A percentile compares a stretch with the other conserved stretches of the same genome.
These are phyloP conservation scores for Agrotis clavis DNA, from an alignment of 2,888 invertebrate species.

Conservation along the genomic window DNA sequence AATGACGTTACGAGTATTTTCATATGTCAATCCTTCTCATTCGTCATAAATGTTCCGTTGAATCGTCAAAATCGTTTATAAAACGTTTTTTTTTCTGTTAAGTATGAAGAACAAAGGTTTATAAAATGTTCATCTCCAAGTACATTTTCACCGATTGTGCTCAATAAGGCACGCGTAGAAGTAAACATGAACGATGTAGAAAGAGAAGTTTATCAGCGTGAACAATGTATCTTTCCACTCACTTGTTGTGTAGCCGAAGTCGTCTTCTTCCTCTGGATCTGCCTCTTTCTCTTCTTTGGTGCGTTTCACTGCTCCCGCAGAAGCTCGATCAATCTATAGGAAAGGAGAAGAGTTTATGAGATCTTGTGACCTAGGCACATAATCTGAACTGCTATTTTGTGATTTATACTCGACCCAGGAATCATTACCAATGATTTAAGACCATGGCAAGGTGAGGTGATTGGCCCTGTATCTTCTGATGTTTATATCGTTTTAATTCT, in stretches of 20 bases:
- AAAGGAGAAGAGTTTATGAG: conserved; percentile 26
- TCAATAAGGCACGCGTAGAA: conserved; percentile 85
- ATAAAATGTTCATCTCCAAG: neutral
- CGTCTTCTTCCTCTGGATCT: conserved; percentile 97
- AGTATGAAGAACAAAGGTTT: no score
- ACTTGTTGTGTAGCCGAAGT: conserved; percentile 98
- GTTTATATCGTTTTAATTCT: no score
- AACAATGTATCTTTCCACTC: conserved; percentile 92
- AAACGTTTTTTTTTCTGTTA: no score
- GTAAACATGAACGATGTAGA: conserved; percentile 86
- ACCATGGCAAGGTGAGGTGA: no score
- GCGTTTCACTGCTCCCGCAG: conserved; percentile 96
- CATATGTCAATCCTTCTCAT: no score
- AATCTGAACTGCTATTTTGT: no score
- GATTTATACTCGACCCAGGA: no score
- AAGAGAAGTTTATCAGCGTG: conserved; percentile 82
- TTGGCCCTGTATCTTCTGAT: no score
- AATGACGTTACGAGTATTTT: no score
- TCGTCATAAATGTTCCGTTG: neutral
- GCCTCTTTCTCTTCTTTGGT: conserved; percentile 94
- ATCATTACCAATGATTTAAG: no score
- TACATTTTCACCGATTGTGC: conserved; percentile 67
- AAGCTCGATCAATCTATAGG: conserved; percentile 95
- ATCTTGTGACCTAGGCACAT: neutral
- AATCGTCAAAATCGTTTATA: neutral